These are phyloP conservation scores for Sternotherus odoratus DNA, from an alignment of 2,797 vertebrate species.

Conservation along the genomic window DNA sequence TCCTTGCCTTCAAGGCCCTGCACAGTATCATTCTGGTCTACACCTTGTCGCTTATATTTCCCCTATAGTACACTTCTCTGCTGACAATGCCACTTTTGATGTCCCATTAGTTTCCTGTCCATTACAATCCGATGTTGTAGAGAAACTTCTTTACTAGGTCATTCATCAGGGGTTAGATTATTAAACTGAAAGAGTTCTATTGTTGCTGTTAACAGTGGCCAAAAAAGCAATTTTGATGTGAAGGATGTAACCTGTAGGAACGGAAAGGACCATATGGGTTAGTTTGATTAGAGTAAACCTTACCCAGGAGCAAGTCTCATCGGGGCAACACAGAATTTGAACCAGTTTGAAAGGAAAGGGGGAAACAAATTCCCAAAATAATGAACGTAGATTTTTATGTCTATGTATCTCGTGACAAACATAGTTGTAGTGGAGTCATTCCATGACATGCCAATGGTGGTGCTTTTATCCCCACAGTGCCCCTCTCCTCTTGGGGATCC, in stretches of 20 bases:
- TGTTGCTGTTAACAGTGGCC: not conserved
- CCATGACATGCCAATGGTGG: not conserved
- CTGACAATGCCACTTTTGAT: not conserved
- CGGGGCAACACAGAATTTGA: not conserved
- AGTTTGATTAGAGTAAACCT: not conserved
- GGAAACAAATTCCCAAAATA: not conserved
- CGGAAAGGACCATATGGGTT: slow-evolving; percentile 14
- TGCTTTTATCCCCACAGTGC: not conserved
- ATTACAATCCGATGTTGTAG: not conserved
- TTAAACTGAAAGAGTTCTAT: not conserved
- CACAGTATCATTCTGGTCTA: not conserved
- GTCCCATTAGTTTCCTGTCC: not conserved
- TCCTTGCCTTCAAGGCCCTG: not conserved
- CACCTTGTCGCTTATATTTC: not conserved
- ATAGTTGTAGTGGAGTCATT: not conserved
- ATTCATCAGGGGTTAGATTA: not conserved
- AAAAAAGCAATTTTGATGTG: not conserved
- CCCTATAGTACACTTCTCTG: not conserved
- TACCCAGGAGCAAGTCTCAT: not conserved
- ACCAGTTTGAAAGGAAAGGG: not conserved
- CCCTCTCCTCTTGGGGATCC: not conserved
- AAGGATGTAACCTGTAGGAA: not conserved
- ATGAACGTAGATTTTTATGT: not conserved
- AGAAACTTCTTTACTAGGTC: not conserved
- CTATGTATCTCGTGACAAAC: not conserved